These are phyloP conservation scores for Acipenser oxyrinchus DNA, from an alignment of 2,797 vertebrate species.

Conservation along the genomic window DNA sequence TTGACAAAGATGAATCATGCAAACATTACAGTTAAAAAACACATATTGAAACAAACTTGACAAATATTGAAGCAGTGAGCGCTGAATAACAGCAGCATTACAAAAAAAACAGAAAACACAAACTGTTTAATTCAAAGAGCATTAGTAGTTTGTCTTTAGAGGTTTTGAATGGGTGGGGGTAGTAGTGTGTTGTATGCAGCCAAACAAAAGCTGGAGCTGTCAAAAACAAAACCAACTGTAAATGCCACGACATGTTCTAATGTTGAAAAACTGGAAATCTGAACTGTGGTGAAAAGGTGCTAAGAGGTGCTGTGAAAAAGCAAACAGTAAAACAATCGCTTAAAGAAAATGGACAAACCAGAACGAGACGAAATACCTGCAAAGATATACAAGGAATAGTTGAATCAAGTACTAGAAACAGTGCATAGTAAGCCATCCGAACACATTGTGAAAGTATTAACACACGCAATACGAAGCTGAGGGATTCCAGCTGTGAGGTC, in stretches of 20 bases:
- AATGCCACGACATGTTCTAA: slow-evolving; percentile 19
- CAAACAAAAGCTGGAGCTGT: slow-evolving; percentile 44
- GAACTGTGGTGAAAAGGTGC: slow-evolving; percentile 8
- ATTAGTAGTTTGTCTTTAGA: slow-evolving; percentile 52
- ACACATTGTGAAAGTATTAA: background rate
- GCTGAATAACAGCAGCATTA: no score
- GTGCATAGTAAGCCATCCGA: background rate
- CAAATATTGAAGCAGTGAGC: slow-evolving; percentile 32
- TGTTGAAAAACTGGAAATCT: slow-evolving; percentile 43
- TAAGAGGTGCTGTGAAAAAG: slow-evolving; percentile 6
- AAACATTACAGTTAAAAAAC: slow-evolving; percentile 55
- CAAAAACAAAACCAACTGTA: slow-evolving; percentile 45
- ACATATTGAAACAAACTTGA: slow-evolving; percentile 58
- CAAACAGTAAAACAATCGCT: slow-evolving; percentile 4
- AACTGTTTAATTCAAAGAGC: slow-evolving; percentile 30
- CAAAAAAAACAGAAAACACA: no score
- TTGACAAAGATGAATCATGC: slow-evolving; percentile 40
- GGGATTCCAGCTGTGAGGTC: slow-evolving; percentile 8
- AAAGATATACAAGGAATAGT: background rate
- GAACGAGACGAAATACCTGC: background rate
- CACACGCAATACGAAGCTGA: background rate
- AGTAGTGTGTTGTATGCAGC: slow-evolving; percentile 27
- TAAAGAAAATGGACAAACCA: background rate
- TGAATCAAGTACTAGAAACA: background rate
- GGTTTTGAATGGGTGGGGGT: slow-evolving; percentile 47